Base-by-base conservation (phyloP, 2,113 vertebrate genomes). In the Sporophila hypoxantha region DNA sequence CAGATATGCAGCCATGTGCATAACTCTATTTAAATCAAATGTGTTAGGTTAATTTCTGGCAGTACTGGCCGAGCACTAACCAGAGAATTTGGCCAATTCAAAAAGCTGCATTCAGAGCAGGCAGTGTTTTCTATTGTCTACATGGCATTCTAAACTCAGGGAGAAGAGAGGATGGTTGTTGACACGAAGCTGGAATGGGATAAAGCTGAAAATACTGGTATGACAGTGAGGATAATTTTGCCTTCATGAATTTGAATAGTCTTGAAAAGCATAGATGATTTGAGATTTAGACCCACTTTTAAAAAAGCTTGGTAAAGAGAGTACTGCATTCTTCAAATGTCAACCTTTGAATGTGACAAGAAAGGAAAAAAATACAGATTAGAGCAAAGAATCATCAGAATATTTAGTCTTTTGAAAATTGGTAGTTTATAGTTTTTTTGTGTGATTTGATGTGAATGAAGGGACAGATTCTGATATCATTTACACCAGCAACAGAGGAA, bases 191-290 rank as follows among this genome's bases (percentile, higher is more conserved):
- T 85, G 73, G 90, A 77, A 92, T 68, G 87, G 94, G 73, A 89
- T 93, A 73, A 94, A 91, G 91, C 61, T 93, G 91, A 92, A 94
- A 94, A 89, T 87, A 87, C 85, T 75, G 70, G 74, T 94, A 69
- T 93, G 92, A 94, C 93, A 95, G 92, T 77, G 68, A 95, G 61
- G 89, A 94, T 95, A 93, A 93, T 94, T 94, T 93, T 94, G 89
- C 71, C 82, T 89, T 94, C 85, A 81, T 89, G 79, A 94, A 85
- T 95, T 92, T 93, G 92, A 94, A 93, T 92, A 93, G 93, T 92
- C 82, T 89, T 93, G 85, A 95, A 94, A 90, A 87, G 91, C 82
- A 64, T 20, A 93, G 89, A 81, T 89, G 88, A 91, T 85, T 87
- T 94, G 73, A 94, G 92, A 80, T 80, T 94, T 93, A 89, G 93